These are phyloP conservation scores for Rhynchophorus ferrugineus DNA, from an alignment of 1,140 invertebrate species.

Conservation along the genomic window DNA sequence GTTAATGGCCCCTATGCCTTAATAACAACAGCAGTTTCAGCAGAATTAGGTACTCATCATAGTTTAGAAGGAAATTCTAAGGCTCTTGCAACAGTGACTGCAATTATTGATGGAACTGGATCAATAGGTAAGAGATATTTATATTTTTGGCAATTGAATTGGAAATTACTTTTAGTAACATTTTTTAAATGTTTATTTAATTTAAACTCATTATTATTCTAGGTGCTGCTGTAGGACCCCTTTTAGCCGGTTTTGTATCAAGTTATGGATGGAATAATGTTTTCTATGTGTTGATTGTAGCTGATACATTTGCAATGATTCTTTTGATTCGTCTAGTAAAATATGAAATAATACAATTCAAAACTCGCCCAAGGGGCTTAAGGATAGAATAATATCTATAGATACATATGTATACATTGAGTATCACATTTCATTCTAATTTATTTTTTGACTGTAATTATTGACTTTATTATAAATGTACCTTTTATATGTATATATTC, in stretches of 20 bases:
- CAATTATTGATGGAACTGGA: constrained; percentile 94
- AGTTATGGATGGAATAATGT: constrained; percentile 73
- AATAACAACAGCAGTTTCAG: constrained; percentile 93
- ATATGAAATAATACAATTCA: constrained; percentile 25
- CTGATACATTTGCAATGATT: constrained; percentile 73
- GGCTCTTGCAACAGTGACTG: constrained; percentile 90
- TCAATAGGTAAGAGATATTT: constrained; percentile 60
- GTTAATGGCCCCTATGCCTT: constrained; percentile 94
- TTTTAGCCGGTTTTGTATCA: constrained; percentile 79
- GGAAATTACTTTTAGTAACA: constrained; percentile 2
- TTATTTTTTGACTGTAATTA: background rate
- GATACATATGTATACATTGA: background rate
- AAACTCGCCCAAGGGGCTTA: constrained; percentile 15
- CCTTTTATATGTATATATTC: too few species aligned
- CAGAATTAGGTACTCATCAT: constrained; percentile 85
- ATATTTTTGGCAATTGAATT: too few species aligned
- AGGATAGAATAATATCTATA: constrained; percentile 15
- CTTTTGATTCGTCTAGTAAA: constrained; percentile 46
- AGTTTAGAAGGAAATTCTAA: constrained; percentile 76
- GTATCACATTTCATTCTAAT: background rate
- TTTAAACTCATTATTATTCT: constrained; percentile 21
- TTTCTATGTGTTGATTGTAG: constrained; percentile 84
- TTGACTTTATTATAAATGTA: too few species aligned
- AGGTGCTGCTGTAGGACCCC: constrained; percentile 85
- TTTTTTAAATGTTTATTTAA: background rate